Conservation (phyloP, 2,797 vertebrate genomes). For the Morus bassanus region DNA sequence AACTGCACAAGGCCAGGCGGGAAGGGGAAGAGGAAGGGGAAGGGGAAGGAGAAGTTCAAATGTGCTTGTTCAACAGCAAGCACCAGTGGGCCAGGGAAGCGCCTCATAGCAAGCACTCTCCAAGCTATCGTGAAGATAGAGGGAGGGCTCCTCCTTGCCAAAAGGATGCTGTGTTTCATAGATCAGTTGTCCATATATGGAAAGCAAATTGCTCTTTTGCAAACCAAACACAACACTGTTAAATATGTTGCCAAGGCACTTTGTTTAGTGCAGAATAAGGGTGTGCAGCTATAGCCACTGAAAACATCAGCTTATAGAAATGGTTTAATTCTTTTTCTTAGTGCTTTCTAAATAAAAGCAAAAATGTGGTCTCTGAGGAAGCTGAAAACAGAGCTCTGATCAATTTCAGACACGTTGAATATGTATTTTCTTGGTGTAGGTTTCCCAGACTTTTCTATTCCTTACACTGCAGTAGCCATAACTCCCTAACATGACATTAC, state of each 20-base stretch:
- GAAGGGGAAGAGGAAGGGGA: neutral
- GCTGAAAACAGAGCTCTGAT: neutral
- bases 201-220: neutral
- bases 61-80: neutral
- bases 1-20: fast-evolving
- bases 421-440: neutral
- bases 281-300: neutral
- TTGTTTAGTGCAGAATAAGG: neutral
- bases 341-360: neutral
- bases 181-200: neutral
- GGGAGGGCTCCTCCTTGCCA: neutral
- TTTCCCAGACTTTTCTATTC: neutral
- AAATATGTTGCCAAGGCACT: neutral
- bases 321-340: neutral
- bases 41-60: neutral
- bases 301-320: neutral
- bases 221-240: neutral
- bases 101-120: neutral
- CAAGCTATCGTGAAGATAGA: neutral
- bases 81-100: neutral
- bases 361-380: neutral
- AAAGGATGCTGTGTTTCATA: neutral
- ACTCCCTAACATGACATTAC: neutral
- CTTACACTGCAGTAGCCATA: neutral
- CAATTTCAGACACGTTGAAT: neutral